Conservation (phyloP, 1,140 invertebrate genomes). For the Drosophila mayri region DNA sequence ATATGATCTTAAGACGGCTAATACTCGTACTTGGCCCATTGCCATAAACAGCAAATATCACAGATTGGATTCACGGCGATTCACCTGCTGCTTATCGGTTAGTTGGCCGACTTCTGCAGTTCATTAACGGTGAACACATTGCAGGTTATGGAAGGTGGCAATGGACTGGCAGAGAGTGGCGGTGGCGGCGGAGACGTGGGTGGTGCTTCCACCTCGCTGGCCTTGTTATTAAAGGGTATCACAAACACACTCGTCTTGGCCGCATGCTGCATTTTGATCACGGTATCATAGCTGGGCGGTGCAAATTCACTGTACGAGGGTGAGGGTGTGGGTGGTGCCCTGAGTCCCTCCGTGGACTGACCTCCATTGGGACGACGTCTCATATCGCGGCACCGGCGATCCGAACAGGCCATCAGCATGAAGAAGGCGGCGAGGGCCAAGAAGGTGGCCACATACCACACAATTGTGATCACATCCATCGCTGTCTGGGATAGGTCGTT, state of each 20-base stretch:
- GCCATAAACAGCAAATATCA: constrained; percentile 71
- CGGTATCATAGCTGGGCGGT: constrained; percentile 81
- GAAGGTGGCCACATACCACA: constrained; percentile 84
- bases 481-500: constrained; percentile 82
- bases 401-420: constrained; percentile 83
- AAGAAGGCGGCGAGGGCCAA: constrained; percentile 81
- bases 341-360: constrained; percentile 45
- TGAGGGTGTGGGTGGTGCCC: constrained; percentile 78
- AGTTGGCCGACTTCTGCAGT: constrained; percentile 59
- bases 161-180: background rate
- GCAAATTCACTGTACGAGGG: constrained; percentile 84
- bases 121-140: constrained; percentile 77
- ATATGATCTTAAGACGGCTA: constrained; percentile 46
- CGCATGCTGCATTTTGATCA: constrained; percentile 80
- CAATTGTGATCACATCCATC: constrained; percentile 84
- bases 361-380: constrained; percentile 35
- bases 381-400: constrained; percentile 69
- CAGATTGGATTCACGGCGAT: constrained; percentile 46
- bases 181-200: constrained; percentile 8
- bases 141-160: constrained; percentile 38
- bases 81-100: constrained; percentile 31
- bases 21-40: constrained; percentile 57
- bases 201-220: constrained; percentile 24
- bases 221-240: constrained; percentile 71
- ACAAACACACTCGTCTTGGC: constrained; percentile 78